Conservation (phyloP, 1,140 invertebrate genomes). For the Drusus annulatus region DNA sequence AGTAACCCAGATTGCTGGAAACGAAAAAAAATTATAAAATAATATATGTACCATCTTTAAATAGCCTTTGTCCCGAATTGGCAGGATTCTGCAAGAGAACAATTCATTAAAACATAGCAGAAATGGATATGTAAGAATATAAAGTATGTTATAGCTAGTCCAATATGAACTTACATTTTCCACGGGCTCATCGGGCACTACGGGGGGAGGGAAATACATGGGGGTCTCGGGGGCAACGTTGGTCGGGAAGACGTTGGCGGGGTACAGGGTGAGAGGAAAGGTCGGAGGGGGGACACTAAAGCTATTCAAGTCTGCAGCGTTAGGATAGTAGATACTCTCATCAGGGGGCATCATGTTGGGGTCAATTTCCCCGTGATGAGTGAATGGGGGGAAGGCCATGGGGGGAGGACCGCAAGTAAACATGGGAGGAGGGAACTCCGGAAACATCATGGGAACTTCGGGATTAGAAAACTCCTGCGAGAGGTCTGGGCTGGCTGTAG, state of each 20-base stretch:
- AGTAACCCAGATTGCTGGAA: too few relatives aligned
- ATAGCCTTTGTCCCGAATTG: too few relatives aligned
- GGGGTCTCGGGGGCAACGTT: not conserved
- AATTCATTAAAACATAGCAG: too few relatives aligned
- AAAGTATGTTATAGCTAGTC: too few relatives aligned
- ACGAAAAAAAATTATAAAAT: too few relatives aligned
- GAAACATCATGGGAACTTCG: not conserved
- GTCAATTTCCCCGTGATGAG: not conserved
- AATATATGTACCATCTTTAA: too few relatives aligned
- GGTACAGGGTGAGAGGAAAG: not conserved
- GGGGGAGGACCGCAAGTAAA: not conserved
- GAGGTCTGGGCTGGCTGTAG: too few relatives aligned
- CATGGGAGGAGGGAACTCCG: slow-evolving; percentile 18
- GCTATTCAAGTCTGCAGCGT: not conserved
- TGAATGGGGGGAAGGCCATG: not conserved
- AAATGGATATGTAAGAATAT: too few relatives aligned
- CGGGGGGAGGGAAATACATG: not conserved
- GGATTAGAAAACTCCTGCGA: not conserved
- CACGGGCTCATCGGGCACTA: too few relatives aligned
- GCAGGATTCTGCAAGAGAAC: too few relatives aligned
- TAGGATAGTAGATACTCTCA: not conserved
- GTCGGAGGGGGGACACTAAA: not conserved
- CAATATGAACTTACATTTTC: too few relatives aligned
- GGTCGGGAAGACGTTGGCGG: not conserved
- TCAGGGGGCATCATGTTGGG: not conserved